Conservation (phyloP, 2,113 vertebrate genomes). For the Bagarius yarrelli region DNA sequence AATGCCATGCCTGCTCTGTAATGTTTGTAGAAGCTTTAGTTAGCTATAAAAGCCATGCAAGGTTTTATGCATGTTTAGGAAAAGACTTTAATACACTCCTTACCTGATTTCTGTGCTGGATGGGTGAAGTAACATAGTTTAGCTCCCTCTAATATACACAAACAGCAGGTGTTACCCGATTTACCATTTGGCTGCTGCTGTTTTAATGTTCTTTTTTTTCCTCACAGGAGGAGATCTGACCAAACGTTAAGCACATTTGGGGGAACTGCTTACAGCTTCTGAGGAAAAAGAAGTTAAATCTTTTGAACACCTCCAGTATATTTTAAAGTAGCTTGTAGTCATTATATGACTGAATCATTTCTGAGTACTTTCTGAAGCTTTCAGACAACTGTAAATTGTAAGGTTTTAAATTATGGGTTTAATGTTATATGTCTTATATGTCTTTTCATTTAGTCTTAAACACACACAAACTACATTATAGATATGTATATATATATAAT, state of each 20-base stretch:
- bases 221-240: slow-evolving; percentile 72
- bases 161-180: slow-evolving; percentile 25
- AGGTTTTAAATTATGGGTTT: slow-evolving; percentile 61
- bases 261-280: slow-evolving; percentile 9
- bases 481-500: not conserved
- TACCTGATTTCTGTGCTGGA: not conserved
- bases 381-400: slow-evolving; percentile 60
- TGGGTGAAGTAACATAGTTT: slow-evolving; percentile 5
- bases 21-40: slow-evolving; percentile 1
- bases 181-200: slow-evolving; percentile 11
- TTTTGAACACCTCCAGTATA: slow-evolving; percentile 42
- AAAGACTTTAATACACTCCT: not conserved
- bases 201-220: slow-evolving; percentile 30
- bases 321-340: slow-evolving; percentile 58
- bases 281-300: slow-evolving; percentile 17
- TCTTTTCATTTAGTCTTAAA: not conserved
- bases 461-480: not conserved
- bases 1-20: slow-evolving; percentile 10
- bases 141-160: not conserved
- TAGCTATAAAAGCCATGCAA: not conserved
- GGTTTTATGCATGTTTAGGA: not conserved
- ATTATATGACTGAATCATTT: slow-evolving; percentile 66
- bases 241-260: slow-evolving; percentile 61
- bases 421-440: slow-evolving; percentile 26
- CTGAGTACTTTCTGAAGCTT: slow-evolving; percentile 55